These are phyloP conservation scores for Cyphomyrus plagiostoma DNA, from an alignment of 2,113 vertebrate genomes.

Conservation along the genomic window DNA sequence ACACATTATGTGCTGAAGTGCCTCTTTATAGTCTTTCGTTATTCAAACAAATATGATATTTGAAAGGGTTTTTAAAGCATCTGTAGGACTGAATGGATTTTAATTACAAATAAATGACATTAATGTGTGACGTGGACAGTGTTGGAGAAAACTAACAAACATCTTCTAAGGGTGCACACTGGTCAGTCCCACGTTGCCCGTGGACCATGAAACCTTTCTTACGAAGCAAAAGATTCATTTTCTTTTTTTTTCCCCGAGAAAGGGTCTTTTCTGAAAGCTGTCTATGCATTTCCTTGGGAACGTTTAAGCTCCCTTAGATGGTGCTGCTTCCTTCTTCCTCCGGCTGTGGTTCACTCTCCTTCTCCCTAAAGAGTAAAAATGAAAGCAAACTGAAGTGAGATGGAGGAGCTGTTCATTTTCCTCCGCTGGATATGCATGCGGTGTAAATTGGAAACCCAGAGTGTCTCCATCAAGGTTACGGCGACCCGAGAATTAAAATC, in stretches of 20 bases:
- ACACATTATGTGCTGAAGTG: background rate
- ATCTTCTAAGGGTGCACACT: slow-evolving; percentile 5
- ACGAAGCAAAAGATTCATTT: background rate
- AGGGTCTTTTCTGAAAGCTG: background rate
- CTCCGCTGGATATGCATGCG: background rate
- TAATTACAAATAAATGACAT: slow-evolving; percentile 21
- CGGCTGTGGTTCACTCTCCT: background rate
- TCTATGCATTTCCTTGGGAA: background rate
- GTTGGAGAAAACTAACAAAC: background rate
- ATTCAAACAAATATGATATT: slow-evolving; percentile 2
- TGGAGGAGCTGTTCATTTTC: background rate
- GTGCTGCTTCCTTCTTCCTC: background rate
- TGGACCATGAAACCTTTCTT: background rate
- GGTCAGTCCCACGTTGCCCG: background rate
- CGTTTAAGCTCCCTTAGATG: background rate
- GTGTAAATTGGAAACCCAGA: background rate
- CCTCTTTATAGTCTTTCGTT: background rate
- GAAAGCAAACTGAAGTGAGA: background rate
- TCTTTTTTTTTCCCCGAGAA: background rate
- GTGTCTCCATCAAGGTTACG: background rate
- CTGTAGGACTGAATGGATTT: slow-evolving; percentile 1
- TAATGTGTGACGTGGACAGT: background rate
- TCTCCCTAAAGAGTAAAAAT: background rate
- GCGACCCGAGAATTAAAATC: background rate
- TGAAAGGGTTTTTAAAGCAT: slow-evolving; percentile 10